These are phyloP conservation scores for Taenaris catops DNA, from an alignment of 2,888 invertebrate genomes.

Conservation along the genomic window DNA sequence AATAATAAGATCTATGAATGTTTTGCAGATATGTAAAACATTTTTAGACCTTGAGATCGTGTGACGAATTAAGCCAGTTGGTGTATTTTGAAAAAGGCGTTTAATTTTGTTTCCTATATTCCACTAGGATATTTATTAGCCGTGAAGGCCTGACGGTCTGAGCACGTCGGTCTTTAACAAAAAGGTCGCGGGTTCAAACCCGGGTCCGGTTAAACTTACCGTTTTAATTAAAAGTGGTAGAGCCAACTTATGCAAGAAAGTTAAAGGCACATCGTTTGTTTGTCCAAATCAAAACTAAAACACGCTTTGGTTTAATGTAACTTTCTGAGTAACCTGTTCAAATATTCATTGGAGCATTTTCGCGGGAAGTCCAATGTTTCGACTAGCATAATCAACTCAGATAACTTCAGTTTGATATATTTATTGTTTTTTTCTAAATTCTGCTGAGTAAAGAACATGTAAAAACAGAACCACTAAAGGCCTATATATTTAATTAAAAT, in stretches of 20 bases:
- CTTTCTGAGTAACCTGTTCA: background rate
- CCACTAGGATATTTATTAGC: slow-evolving; percentile 42
- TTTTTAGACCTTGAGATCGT: slow-evolving; percentile 31
- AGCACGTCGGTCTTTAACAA: no score
- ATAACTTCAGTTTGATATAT: no score
- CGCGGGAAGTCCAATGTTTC: no score
- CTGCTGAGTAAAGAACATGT: no score
- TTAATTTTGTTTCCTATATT: slow-evolving; percentile 71
- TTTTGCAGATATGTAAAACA: background rate
- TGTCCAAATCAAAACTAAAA: background rate
- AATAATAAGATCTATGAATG: background rate
- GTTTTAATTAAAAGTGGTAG: no score
- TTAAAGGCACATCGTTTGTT: background rate
- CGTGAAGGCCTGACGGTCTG: slow-evolving; percentile 7
- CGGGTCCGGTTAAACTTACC: no score
- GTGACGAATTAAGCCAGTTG: slow-evolving; percentile 63
- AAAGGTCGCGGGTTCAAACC: no score
- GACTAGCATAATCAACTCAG: background rate
- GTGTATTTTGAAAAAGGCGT: slow-evolving; percentile 66
- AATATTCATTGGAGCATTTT: slow-evolving; percentile 1
- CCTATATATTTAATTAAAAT: no score
- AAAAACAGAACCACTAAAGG: no score
- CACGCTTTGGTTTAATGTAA: slow-evolving; percentile 1
- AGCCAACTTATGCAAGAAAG: no score
- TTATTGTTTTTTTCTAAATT: no score